Percentiles rank a stretch among this genome's conserved stretches.
Conservation (phyloP, 2,888 invertebrate species). For the Trisateles emortualis region DNA sequence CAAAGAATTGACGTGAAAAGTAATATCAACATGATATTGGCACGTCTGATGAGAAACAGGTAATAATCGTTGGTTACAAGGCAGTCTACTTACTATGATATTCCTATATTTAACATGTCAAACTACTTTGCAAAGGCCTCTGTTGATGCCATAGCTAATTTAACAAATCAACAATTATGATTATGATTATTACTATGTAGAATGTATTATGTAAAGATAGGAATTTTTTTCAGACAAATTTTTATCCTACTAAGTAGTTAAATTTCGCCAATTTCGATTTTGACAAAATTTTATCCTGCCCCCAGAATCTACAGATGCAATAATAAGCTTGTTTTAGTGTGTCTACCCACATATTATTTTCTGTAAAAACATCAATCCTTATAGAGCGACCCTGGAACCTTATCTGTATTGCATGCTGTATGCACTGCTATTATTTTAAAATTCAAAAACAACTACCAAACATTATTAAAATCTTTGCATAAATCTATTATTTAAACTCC, state of each 20-base stretch:
- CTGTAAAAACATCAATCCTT: constrained; percentile 16
- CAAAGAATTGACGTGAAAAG: too few species aligned
- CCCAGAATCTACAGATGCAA: neutral
- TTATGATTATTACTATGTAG: too few species aligned
- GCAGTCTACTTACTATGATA: constrained; percentile 34
- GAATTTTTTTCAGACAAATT: too few species aligned
- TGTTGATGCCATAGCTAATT: constrained; percentile 33
- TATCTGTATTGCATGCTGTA: constrained; percentile 4
- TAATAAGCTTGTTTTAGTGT: neutral
- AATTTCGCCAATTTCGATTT: too few species aligned
- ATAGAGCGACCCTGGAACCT: neutral
- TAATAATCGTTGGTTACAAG: constrained; percentile 35
- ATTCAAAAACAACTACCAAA: constrained; percentile 18
- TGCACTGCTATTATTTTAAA: constrained; percentile 9
- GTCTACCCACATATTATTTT: neutral
- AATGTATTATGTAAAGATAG: too few species aligned
- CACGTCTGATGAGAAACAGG: constrained; percentile 16
- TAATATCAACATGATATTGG: constrained; percentile 36
- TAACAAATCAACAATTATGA: constrained; percentile 16
- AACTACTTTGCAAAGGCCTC: constrained; percentile 35
- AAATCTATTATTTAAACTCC: constrained; percentile 17
- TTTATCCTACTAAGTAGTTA: too few species aligned
- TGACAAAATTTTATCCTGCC: too few species aligned
- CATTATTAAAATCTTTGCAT: constrained; percentile 14
- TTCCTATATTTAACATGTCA: constrained; percentile 28